Evolutionary conservation across 2,113 vertebrate species (phyloP).

Genomic region (Plestiodon gilberti): DNA sequence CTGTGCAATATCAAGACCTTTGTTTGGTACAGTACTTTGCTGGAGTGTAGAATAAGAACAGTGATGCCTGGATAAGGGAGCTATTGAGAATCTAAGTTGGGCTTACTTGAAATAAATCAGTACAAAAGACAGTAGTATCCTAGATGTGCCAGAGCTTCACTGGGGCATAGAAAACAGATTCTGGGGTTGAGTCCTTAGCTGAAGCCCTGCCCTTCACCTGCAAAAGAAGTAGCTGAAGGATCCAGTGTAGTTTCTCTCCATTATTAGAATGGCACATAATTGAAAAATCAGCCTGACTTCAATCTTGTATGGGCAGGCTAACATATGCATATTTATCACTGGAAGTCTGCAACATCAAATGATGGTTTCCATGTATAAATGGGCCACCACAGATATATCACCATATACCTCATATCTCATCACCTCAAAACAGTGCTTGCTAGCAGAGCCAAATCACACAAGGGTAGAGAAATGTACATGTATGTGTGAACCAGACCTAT

Average conservation of each 20-base stretch:
- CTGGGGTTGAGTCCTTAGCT: no score
- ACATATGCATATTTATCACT: neutral
- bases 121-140: neutral
- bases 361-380: neutral
- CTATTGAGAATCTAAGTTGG: neutral
- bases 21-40: neutral
- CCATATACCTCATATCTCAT: neutral
- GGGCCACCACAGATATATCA: neutral
- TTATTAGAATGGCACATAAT: neutral
- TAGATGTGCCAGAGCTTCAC: neutral
- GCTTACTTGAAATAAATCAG: neutral
- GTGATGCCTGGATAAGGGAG: neutral
- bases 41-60: neutral
- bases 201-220: neutral
- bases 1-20: neutral
- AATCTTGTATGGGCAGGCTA: neutral
- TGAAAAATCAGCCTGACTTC: neutral
- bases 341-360: neutral
- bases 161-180: neutral
- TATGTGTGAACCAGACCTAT: slow-evolving; percentile 1
- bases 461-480: neutral
- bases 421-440: neutral
- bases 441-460: neutral
- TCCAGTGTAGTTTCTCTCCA: neutral
- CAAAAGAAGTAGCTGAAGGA: neutral